phyloP scores from a whole-genome alignment of 1,140 invertebrate genomes.

The Drosophila pachea region DNA sequence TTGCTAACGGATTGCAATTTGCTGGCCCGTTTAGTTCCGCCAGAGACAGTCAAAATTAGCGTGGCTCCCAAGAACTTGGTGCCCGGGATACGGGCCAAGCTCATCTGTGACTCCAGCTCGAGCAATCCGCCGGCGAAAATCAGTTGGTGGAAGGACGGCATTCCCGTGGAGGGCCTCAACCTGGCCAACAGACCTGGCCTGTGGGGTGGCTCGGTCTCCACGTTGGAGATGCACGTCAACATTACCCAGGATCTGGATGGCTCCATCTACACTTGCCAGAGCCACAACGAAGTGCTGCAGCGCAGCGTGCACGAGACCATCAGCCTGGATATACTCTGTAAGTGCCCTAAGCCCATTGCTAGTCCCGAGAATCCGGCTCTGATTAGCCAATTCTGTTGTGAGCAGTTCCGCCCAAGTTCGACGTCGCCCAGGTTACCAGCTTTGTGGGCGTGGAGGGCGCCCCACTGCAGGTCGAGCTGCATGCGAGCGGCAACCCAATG shows the following conservation, averaged over 20 bases:
- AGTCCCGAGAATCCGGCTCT: neutral
- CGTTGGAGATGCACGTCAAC: conserved; percentile 88
- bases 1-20: conserved; percentile 5
- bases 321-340: conserved; percentile 93
- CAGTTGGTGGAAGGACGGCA: conserved; percentile 93
- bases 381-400: neutral
- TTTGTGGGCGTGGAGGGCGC: conserved; percentile 90
- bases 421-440: conserved; percentile 81
- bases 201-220: conserved; percentile 90
- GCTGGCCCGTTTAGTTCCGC: conserved; percentile 85
- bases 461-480: conserved; percentile 87
- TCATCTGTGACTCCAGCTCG: conserved; percentile 93
- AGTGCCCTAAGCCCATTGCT: conserved; percentile 80
- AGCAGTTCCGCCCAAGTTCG: conserved; percentile 88
- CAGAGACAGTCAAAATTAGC: conserved; percentile 89
- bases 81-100: conserved; percentile 86
- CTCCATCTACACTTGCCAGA: conserved; percentile 94
- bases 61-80: conserved; percentile 87
- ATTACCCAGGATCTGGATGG: conserved; percentile 92
- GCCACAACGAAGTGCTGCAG: conserved; percentile 89
- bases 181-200: conserved; percentile 85
- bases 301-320: conserved; percentile 92
- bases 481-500: conserved; percentile 91
- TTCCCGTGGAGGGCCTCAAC: conserved; percentile 86
- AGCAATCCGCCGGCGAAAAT: conserved; percentile 95